These are phyloP conservation scores for Cryptoleucopteryx plumbea DNA, from an alignment of 2,113 vertebrate genomes.

Conservation along the genomic window DNA sequence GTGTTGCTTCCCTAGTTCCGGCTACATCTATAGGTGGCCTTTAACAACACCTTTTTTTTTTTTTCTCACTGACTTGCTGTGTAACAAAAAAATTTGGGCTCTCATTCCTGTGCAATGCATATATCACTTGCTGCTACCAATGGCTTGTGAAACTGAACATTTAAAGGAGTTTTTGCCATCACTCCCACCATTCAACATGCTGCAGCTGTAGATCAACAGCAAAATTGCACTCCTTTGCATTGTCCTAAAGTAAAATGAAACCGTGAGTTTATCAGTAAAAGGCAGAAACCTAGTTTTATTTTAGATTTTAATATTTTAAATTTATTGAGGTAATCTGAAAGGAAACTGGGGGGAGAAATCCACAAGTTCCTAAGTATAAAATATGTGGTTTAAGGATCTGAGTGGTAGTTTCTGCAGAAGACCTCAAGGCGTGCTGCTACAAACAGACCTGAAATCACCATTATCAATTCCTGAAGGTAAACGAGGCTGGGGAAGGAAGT, in stretches of 20 bases:
- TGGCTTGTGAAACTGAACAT: not conserved
- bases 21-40: not conserved
- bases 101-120: not conserved
- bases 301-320: not conserved
- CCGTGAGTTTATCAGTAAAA: not conserved
- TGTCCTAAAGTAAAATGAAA: not conserved
- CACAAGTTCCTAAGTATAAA: not conserved
- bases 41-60: not conserved
- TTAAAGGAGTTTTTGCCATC: not conserved
- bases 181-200: not conserved
- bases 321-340: not conserved
- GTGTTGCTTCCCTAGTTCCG: not conserved
- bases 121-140: not conserved
- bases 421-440: not conserved
- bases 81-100: not conserved
- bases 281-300: not conserved
- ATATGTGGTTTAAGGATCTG: not conserved
- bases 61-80: not conserved
- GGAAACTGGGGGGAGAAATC: not conserved
- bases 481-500: rapidly evolving
- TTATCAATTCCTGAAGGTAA: not conserved
- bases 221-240: not conserved
- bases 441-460: not conserved
- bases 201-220: not conserved
- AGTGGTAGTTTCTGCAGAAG: not conserved